These are phyloP conservation scores for Yponomeuta malinellus DNA, from an alignment of 2,888 invertebrate species.

Conservation along the genomic window DNA sequence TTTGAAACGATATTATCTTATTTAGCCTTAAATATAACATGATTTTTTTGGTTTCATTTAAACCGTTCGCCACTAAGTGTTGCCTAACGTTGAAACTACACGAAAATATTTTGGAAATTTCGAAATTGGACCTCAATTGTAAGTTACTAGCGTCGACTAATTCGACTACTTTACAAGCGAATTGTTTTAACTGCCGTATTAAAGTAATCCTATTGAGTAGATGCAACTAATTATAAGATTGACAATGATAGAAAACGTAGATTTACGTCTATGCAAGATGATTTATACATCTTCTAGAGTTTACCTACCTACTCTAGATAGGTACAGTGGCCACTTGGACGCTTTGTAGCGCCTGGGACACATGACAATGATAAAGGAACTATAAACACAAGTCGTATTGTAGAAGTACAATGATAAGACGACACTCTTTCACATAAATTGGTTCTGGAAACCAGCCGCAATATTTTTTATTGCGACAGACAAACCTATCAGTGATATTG, in stretches of 20 bases:
- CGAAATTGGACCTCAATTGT: slow-evolving; percentile 72
- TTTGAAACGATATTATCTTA: slow-evolving; percentile 35
- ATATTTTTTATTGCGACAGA: slow-evolving; percentile 7
- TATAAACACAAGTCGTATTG: not conserved
- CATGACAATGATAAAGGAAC: not conserved
- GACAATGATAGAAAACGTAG: too few species aligned
- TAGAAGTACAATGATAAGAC: not conserved
- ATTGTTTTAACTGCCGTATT: not conserved
- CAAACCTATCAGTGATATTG: not conserved
- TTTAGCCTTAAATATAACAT: slow-evolving; percentile 61
- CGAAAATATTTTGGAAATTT: slow-evolving; percentile 33
- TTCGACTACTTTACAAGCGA: not conserved
- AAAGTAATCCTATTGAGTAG: not conserved
- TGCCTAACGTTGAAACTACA: not conserved
- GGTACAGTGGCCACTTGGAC: too few species aligned
- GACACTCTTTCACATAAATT: not conserved
- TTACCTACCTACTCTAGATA: too few species aligned
- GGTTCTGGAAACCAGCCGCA: not conserved
- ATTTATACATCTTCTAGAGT: too few species aligned
- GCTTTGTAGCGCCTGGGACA: too few species aligned
- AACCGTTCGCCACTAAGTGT: not conserved
- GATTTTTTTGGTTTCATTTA: slow-evolving; percentile 44
- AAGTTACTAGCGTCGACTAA: slow-evolving; percentile 50
- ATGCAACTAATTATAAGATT: too few species aligned
- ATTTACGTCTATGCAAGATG: too few species aligned